Evolutionary conservation across 2,113 vertebrate species (phyloP).

Genomic region (Peromyscus leucopus): DNA sequence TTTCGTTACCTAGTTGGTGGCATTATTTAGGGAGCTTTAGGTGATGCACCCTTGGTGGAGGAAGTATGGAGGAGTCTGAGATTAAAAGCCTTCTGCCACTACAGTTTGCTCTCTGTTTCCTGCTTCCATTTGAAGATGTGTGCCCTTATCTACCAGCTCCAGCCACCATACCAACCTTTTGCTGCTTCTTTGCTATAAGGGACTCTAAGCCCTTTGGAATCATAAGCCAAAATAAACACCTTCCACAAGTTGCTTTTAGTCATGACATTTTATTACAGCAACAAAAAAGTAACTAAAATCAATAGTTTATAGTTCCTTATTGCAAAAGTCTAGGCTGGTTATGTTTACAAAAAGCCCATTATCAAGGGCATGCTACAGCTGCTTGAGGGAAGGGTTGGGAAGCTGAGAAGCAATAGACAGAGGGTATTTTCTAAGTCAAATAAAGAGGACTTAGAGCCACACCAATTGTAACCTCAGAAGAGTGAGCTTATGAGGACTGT

Average conservation of each 20-base stretch:
- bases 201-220: background rate
- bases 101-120: background rate
- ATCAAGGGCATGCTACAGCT: background rate
- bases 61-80: background rate
- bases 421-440: background rate
- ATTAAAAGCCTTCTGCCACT: background rate
- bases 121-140: background rate
- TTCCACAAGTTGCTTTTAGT: background rate
- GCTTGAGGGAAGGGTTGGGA: background rate
- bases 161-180: background rate
- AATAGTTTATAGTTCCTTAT: background rate
- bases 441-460: background rate
- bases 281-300: background rate
- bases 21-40: background rate
- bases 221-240: background rate
- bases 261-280: background rate
- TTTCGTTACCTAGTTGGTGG: background rate
- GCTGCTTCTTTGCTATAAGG: background rate
- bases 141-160: background rate
- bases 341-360: background rate
- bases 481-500: background rate
- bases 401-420: background rate
- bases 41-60: background rate
- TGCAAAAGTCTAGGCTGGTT: background rate
- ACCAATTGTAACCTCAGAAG: background rate